These are phyloP conservation scores for Drosophila tanythrix DNA, from an alignment of 2,888 invertebrate species.

Conservation along the genomic window DNA sequence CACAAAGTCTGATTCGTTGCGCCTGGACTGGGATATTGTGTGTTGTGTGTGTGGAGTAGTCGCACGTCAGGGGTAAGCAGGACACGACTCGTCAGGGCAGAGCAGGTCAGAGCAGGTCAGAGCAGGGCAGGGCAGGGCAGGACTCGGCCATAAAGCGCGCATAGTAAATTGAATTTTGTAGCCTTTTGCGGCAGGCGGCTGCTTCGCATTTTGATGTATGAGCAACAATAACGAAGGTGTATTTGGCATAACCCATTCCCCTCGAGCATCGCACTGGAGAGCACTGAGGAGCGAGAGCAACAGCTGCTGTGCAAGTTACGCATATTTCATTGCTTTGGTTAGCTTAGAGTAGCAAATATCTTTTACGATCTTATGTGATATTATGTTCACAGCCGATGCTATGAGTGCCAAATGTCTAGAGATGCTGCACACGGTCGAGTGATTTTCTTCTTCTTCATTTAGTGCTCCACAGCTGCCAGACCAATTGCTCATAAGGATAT, in stretches of 20 bases:
- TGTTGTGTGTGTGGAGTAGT: not conserved
- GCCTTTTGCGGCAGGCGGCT: conserved; percentile 70
- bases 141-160: conserved; percentile 74
- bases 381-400: conserved; percentile 23
- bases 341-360: conserved; percentile 25
- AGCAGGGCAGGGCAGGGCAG: conserved; percentile 32
- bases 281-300: not conserved
- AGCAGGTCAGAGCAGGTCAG: conserved; percentile 21
- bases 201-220: conserved; percentile 62
- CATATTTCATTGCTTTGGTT: conserved; percentile 23
- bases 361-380: conserved; percentile 34
- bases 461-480: conserved; percentile 16
- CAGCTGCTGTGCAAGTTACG: conserved; percentile 40
- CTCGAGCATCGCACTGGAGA: not conserved
- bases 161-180: conserved; percentile 79
- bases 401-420: conserved; percentile 44
- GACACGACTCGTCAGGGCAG: conserved; percentile 26
- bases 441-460: not conserved
- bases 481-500: conserved; percentile 47
- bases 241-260: conserved; percentile 2
- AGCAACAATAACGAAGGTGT: conserved; percentile 36
- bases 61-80: conserved; percentile 8
- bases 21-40: conserved; percentile 43
- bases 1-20: conserved; percentile 65
- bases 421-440: conserved; percentile 7